Evolutionary conservation across 2,113 vertebrate species (phyloP).

Genomic region (Zosterops japonicus): DNA sequence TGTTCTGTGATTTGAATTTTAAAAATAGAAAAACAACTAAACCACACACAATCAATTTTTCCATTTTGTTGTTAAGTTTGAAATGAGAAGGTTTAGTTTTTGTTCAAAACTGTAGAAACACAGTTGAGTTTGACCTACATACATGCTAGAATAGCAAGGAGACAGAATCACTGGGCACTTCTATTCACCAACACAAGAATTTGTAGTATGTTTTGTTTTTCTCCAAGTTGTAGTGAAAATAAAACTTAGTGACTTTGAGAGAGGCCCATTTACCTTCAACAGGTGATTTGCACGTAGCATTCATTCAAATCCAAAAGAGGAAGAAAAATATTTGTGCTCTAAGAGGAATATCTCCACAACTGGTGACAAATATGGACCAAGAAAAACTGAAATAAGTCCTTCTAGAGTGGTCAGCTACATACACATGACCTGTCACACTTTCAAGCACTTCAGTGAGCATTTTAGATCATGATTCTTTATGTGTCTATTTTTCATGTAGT

Average conservation of each 20-base stretch:
- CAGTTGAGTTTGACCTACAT: not conserved
- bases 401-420: not conserved
- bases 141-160: not conserved
- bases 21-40: not conserved
- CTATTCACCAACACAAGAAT: accelerated
- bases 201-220: not conserved
- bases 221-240: not conserved
- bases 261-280: not conserved
- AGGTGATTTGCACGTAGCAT: not conserved
- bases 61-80: not conserved
- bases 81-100: not conserved
- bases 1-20: not conserved
- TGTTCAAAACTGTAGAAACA: not conserved
- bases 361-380: not conserved
- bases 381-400: not conserved
- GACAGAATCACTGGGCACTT: not conserved
- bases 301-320: not conserved
- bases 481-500: not conserved
- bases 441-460: not conserved
- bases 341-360: not conserved
- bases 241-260: not conserved
- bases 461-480: not conserved
- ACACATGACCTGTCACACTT: not conserved
- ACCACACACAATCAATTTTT: not conserved
- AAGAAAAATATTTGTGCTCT: not conserved